These are phyloP conservation scores for Alethe diademata DNA, from an alignment of 2,113 vertebrate species.

Conservation along the genomic window DNA sequence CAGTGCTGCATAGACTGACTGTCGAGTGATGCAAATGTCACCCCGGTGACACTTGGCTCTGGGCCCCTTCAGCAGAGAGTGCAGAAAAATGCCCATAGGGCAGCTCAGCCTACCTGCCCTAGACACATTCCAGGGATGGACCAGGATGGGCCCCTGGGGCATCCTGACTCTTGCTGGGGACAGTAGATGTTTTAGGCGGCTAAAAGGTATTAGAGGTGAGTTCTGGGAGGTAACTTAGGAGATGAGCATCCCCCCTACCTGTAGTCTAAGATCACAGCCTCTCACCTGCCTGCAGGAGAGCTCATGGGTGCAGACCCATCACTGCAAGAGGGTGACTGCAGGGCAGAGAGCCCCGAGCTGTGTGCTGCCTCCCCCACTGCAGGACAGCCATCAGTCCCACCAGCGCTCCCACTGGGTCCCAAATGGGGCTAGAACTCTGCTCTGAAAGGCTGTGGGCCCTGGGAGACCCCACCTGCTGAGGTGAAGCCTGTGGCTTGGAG, in stretches of 20 bases:
- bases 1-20: background rate
- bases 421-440: background rate
- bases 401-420: fast-evolving
- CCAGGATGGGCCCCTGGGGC: background rate
- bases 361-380: background rate
- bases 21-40: background rate
- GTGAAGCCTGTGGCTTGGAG: background rate
- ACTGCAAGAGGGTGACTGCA: background rate
- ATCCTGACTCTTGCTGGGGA: background rate
- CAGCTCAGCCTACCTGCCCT: background rate
- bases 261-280: background rate
- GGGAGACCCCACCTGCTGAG: background rate
- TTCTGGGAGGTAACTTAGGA: background rate
- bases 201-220: background rate
- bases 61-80: background rate
- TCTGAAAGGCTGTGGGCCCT: background rate
- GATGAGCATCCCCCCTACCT: background rate
- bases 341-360: background rate
- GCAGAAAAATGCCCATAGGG: background rate
- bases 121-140: background rate
- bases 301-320: fast-evolving
- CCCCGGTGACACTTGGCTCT: background rate
- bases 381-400: background rate
- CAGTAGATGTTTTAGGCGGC: background rate
- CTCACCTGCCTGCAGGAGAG: background rate